Conservation (phyloP, 2,113 vertebrate genomes). For the Mus musculus region DNA sequence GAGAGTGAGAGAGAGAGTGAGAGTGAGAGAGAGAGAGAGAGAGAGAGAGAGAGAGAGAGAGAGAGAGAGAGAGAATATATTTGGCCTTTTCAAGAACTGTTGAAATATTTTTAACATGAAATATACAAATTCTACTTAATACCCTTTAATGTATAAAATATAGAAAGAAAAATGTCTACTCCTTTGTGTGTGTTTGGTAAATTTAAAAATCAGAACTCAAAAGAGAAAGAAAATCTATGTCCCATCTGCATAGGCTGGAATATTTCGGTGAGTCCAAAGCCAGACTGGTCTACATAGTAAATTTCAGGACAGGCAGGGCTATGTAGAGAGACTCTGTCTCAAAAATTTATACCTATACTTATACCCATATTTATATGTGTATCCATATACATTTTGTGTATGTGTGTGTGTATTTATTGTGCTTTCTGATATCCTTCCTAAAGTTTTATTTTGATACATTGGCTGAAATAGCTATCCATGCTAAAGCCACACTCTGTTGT, state of each 20-base stretch:
- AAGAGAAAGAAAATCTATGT: background rate
- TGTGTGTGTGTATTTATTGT: background rate
- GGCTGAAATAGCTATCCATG: background rate
- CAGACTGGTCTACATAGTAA: background rate
- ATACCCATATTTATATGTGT: too few species aligned
- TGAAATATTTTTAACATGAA: slow-evolving; percentile 1
- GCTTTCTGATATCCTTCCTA: background rate
- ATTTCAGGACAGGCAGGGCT: background rate
- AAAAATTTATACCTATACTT: too few species aligned
- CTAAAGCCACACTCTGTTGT: background rate
- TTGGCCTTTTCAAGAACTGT: background rate
- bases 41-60: too few species aligned
- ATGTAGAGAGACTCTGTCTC: background rate
- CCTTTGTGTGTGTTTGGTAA: background rate
- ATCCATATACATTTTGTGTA: too few species aligned
- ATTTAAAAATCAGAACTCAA: slow-evolving; percentile 24
- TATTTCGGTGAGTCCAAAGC: background rate
- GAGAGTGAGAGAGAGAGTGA: too few species aligned
- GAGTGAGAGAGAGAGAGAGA: too few species aligned
- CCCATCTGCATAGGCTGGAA: background rate
- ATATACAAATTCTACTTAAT: background rate
- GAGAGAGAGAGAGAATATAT: background rate
- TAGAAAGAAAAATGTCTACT: background rate
- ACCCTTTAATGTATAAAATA: background rate
- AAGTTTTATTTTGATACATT: background rate